A percentile compares a stretch with the other conserved stretches of the same genome.
phyloP scores from a whole-genome alignment of 2,797 vertebrate genomes.

The Thaleichthys pacificus region DNA sequence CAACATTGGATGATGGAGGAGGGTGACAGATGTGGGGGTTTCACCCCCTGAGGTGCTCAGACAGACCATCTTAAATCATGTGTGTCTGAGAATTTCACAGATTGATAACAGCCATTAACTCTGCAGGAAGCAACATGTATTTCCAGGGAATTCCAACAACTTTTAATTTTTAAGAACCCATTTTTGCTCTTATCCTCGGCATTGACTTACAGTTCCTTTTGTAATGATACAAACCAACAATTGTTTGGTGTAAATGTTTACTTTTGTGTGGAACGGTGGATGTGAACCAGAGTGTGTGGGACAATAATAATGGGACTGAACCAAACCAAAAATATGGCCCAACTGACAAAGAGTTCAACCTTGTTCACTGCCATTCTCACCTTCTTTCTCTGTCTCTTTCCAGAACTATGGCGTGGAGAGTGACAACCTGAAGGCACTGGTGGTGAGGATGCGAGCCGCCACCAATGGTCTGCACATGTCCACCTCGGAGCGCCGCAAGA shows the following conservation, averaged over 20 bases:
- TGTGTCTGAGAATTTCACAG: constrained; percentile 27
- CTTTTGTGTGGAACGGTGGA: no score
- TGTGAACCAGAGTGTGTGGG: no score
- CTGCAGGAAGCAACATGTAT: constrained; percentile 38
- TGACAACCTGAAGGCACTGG: constrained; percentile 91
- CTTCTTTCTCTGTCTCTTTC: constrained; percentile 16
- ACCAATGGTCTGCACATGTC: constrained; percentile 89
- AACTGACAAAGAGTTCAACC: neutral
- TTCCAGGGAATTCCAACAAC: neutral
- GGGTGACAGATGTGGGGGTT: constrained; percentile 7
- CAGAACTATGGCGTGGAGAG: constrained; percentile 98
- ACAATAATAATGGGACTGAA: no score
- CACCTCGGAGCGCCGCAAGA: constrained; percentile 84
- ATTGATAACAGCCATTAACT: constrained; percentile 34
- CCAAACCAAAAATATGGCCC: no score
- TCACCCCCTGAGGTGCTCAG: constrained; percentile 24
- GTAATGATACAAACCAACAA: neutral
- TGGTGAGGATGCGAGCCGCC: constrained; percentile 86
- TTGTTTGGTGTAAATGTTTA: neutral
- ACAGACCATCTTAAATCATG: constrained; percentile 31
- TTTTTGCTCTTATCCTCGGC: constrained; percentile 1
- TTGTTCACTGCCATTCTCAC: neutral
- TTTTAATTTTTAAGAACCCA: constrained; percentile 6
- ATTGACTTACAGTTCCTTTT: constrained; percentile 6
- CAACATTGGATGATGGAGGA: constrained; percentile 17